Conservation (phyloP, 2,113 vertebrate genomes). For the Ancistrus triradiatus region DNA sequence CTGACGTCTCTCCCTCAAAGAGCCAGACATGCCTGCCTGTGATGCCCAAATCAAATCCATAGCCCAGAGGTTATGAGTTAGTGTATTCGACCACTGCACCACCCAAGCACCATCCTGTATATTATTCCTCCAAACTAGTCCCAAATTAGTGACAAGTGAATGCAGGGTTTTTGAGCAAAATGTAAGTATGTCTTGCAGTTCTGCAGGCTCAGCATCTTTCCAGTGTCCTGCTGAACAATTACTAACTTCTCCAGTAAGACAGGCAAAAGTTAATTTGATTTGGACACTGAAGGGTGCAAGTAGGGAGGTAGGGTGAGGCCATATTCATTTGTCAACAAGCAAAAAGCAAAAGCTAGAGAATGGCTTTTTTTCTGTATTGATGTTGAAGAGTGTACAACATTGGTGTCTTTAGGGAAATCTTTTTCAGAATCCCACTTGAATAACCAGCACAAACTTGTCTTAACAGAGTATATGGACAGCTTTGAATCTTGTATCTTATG, state of each 20-base stretch:
- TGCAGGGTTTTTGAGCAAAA: constrained; percentile 55
- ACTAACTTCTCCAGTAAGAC: constrained; percentile 70
- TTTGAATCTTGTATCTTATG: too few relatives aligned
- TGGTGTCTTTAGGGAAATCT: constrained; percentile 38
- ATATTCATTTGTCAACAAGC: constrained; percentile 72
- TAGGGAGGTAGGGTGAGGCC: constrained; percentile 73
- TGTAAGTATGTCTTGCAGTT: constrained; percentile 62
- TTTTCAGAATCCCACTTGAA: constrained; percentile 23
- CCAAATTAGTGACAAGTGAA: constrained; percentile 64
- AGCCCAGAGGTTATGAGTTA: too few relatives aligned
- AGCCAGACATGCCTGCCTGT: too few relatives aligned
- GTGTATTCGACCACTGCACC: too few relatives aligned
- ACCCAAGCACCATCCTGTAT: too few relatives aligned
- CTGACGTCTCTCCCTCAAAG: too few relatives aligned
- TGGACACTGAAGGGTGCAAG: constrained; percentile 67
- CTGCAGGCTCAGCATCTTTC: constrained; percentile 70
- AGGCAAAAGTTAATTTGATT: constrained; percentile 77
- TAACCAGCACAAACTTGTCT: constrained; percentile 33
- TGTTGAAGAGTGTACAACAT: constrained; percentile 24
- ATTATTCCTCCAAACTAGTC: constrained; percentile 51
- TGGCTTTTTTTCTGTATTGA: constrained; percentile 52
- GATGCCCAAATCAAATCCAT: too few relatives aligned
- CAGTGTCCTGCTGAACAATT: constrained; percentile 73
- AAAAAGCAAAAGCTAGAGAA: constrained; percentile 58
- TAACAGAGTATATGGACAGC: constrained; percentile 32